phyloP scores from a whole-genome alignment of 2,888 invertebrate genomes.

The Oligia latruncula region DNA sequence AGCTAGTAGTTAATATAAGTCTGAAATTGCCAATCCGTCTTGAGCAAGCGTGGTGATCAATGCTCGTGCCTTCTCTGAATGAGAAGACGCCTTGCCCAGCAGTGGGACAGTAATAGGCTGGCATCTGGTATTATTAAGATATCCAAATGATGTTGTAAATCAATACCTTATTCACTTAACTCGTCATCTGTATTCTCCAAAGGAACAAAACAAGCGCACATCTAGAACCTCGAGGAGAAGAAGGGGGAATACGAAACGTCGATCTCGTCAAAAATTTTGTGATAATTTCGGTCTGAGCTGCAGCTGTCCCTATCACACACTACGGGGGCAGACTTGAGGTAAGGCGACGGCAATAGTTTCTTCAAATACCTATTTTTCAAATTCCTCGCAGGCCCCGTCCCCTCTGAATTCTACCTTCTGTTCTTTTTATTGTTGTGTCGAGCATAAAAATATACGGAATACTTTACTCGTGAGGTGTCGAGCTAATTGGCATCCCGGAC shows the following conservation, averaged over 20 bases:
- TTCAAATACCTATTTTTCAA: too few relatives aligned
- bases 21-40: neutral
- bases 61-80: neutral
- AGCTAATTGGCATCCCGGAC: conserved; percentile 54
- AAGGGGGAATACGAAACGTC: too few relatives aligned
- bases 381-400: too few relatives aligned
- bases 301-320: too few relatives aligned
- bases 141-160: neutral
- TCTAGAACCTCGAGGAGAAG: neutral
- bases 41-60: neutral
- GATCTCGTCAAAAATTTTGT: too few relatives aligned
- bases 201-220: neutral
- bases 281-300: too few relatives aligned
- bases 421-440: neutral
- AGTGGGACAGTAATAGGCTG: neutral
- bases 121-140: neutral
- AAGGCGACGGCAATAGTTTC: too few relatives aligned
- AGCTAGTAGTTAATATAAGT: too few relatives aligned
- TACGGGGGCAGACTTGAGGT: too few relatives aligned
- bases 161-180: neutral
- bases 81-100: neutral
- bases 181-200: neutral
- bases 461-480: conserved; percentile 48
- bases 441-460: conserved; percentile 47
- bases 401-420: conserved; percentile 11